Evolutionary conservation across 2,113 vertebrate genomes (phyloP), one percentile per base, ranked within the genome.

Genomic region (Tor tambroides): DNA sequence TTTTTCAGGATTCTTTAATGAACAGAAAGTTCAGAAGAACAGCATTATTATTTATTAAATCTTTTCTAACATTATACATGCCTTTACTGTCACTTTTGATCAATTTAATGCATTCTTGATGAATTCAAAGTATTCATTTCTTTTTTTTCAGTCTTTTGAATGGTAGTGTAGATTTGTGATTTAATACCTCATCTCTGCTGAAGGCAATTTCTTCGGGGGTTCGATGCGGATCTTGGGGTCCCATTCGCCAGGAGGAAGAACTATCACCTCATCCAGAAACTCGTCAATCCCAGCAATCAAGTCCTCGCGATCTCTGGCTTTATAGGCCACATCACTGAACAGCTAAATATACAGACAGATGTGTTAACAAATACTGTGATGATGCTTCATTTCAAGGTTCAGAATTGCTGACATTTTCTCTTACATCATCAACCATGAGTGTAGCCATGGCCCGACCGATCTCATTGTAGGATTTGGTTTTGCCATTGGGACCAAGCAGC

Each of bases 171-270:
- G 7, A 69, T 35, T 35, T 1, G 19, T 35, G 17, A 71, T 71
- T 71, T 21, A 71, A 35, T 90, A 96, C 98, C 98, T 98, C 94
- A 96, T 98, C 30, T 99, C 98, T 10, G 97, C 97, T 0, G 98
- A 98, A 41, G 96, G 96, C 51, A 99, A 93, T 89, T 98, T 99
- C 90, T 99, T 99, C 17, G 98, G 98, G 0, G 98, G 98, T 75
- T 99, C 98, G 0, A 99, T 99, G 26, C 98, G 94, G 12, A 99
- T 99, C 82, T 97, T 99, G 30, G 98, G 98, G 89, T 99, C 98
- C 98, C 98, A 46, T 12, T 46, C 43, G 11, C 43, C 43, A 46
- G 43, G 43, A 46, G 43, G 43, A 46, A 46, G 43, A 99, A 99
- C 98, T 0, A 97, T 99, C 71, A 98, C 98, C 91, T 99, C 98